phyloP scores from a whole-genome alignment of 2,888 invertebrate genomes.

The Metalampra italica region DNA sequence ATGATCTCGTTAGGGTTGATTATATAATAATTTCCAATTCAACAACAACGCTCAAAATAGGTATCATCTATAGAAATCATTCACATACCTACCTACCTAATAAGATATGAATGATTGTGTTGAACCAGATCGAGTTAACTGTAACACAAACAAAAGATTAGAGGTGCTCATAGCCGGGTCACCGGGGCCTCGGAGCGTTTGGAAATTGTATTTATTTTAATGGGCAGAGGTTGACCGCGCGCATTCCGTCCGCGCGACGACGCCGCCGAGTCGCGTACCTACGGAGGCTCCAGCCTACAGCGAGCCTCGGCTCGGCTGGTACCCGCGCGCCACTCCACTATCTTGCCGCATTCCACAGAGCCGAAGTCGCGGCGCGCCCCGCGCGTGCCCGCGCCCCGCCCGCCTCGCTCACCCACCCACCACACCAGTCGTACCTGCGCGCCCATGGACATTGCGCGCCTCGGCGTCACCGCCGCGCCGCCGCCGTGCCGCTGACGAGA shows the following conservation, averaged over 20 bases:
- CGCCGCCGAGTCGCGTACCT: constrained; percentile 34
- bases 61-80: neutral
- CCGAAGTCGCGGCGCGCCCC: constrained; percentile 71
- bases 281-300: constrained; percentile 48
- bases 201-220: constrained; percentile 50
- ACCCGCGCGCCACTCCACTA: constrained; percentile 57
- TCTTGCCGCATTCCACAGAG: constrained; percentile 68
- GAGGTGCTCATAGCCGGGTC: constrained; percentile 21
- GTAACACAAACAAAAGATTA: constrained; percentile 31
- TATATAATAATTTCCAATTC: neutral
- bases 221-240: constrained; percentile 50
- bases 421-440: constrained; percentile 63
- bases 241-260: constrained; percentile 42
- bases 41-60: neutral
- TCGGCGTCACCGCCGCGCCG: constrained; percentile 36
- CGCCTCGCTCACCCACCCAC: constrained; percentile 36
- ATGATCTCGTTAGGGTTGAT: neutral
- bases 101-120: neutral
- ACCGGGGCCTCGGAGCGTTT: constrained; percentile 28
- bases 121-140: constrained; percentile 17
- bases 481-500: constrained; percentile 37
- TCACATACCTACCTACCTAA: too few species aligned
- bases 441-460: constrained; percentile 51
- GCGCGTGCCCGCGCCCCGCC: constrained; percentile 84
- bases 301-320: constrained; percentile 37